Evolutionary conservation across 2,888 invertebrate species (phyloP), one percentile per base, ranked within the genome.

Genomic region (Tipula helvola): DNA sequence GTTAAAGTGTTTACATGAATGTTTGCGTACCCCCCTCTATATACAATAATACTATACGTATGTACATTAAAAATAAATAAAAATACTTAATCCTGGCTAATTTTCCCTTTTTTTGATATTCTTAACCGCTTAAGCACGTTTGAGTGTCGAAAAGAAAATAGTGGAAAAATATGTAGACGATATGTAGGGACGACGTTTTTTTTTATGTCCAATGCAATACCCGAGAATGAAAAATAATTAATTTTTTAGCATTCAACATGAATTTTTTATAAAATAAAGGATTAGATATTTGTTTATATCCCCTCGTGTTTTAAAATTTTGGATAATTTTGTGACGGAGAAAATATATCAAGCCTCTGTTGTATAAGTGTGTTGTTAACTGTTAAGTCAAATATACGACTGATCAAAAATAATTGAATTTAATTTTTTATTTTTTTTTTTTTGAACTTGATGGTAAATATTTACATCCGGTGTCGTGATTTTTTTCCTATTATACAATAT

Each of bases 41-140:
- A 41, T 41, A 41, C 3, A 41, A 41, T 41, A n/a, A n/a, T n/a
- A n/a, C n/a, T n/a, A 10, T 41, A 47, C 12, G 18, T 57, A 57
- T 57, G 16, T 18, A 57, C 57, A 57, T 57, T 57, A 57, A 18
- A 71, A 10, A 71, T 71, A 71, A 28, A 71, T 28, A 71, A 71
- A 28, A 71, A 71, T 28, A 12, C 71, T 71, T 71, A 71, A 71
- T 71, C 71, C 71, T 28, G 28, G 71, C 71, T 71, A 71, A 71
- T 71, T 71, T 71, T 71, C 71, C 71, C 71, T 71, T 28, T 71
- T 71, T 71, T 71, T 28, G 28, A 71, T 71, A 71, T 71, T 71
- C 71, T 71, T 71, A 71, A 71, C 71, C 71, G 71, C 71, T 71
- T 71, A 71, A 71, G 71, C 71, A 71, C 71, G 71, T 71, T 71